Percentiles rank a stretch among this genome's conserved stretches.
Conservation (phyloP, 2,888 invertebrate species). For the Lissonota sp. region DNA sequence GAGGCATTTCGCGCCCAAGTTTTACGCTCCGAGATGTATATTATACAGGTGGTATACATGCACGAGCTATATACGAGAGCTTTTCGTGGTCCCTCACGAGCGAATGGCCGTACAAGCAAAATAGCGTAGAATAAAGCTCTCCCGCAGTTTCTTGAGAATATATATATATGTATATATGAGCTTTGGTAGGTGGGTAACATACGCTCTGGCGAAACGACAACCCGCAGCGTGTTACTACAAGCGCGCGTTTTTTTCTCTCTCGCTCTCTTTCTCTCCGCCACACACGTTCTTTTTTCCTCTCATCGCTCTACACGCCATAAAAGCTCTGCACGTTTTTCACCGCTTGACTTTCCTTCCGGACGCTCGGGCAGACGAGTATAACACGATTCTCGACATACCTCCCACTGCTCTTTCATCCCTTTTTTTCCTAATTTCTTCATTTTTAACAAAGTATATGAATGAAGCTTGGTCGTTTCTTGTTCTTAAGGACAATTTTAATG, state of each 20-base stretch:
- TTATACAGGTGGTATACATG: conserved; percentile 8
- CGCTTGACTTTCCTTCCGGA: conserved; percentile 27
- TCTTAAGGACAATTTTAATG: no score
- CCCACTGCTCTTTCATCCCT: not conserved
- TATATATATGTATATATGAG: not conserved
- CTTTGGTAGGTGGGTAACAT: conserved; percentile 35
- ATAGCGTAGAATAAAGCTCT: conserved; percentile 60
- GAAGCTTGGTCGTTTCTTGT: no score
- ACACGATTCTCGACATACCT: not conserved
- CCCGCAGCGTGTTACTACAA: conserved; percentile 41
- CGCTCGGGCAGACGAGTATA: conserved; percentile 20
- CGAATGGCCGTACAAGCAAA: conserved; percentile 51
- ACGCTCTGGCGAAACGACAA: conserved; percentile 46
- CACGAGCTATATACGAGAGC: conserved; percentile 23
- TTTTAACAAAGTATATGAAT: no score
- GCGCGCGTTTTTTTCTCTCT: conserved; percentile 28
- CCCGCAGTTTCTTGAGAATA: conserved; percentile 43
- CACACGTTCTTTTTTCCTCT: not conserved
- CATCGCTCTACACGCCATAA: conserved; percentile 41
- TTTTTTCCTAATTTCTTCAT: not conserved
- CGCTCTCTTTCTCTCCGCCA: conserved; percentile 1
- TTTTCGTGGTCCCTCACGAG: conserved; percentile 44
- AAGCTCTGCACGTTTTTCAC: conserved; percentile 38
- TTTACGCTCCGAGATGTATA: conserved; percentile 51
- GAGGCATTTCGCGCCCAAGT: conserved; percentile 51